Conservation (phyloP, 2,113 vertebrate species). For the Philantomba maxwellii region DNA sequence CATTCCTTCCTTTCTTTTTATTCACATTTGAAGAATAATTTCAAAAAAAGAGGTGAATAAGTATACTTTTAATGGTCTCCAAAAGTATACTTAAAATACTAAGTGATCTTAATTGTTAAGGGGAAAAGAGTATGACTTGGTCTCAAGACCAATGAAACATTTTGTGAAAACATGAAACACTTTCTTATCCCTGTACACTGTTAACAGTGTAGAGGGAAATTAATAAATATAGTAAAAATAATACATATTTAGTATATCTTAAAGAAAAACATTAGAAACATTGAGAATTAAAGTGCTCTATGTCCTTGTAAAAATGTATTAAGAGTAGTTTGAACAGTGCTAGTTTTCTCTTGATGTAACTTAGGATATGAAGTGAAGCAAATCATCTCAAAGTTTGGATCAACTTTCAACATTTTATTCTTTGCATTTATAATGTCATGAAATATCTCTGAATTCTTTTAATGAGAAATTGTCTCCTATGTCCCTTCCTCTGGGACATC, state of each 20-base stretch:
- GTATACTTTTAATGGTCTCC: not conserved
- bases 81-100: not conserved
- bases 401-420: not conserved
- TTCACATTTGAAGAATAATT: not conserved
- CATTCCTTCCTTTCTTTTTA: not conserved
- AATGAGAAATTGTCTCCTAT: not conserved
- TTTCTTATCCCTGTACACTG: not conserved
- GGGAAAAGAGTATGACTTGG: not conserved
- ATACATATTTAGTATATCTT: not conserved
- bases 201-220: not conserved
- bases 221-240: not conserved
- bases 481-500: not conserved
- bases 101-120: not conserved
- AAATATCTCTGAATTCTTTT: not conserved
- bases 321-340: not conserved
- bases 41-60: not conserved
- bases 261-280: not conserved
- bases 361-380: not conserved
- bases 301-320: not conserved
- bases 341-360: not conserved
- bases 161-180: not conserved
- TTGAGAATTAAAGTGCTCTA: not conserved
- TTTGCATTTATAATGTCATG: not conserved
- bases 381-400: not conserved
- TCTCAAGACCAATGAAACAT: not conserved